Evolutionary conservation across 2,888 invertebrate species (phyloP).

Genomic region (Mactromeris polynyma): DNA sequence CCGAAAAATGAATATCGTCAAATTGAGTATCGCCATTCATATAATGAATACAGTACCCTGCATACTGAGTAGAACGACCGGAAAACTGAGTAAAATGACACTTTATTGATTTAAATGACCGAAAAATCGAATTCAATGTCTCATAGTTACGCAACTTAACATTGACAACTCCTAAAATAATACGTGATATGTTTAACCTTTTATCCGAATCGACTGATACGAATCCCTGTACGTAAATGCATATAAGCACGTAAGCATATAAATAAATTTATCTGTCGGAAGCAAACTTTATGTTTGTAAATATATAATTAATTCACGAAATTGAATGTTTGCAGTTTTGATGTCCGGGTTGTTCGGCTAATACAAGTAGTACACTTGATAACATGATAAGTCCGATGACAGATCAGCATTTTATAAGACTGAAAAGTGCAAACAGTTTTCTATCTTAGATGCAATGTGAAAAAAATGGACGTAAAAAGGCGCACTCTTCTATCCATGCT

Average conservation of each 20-base stretch:
- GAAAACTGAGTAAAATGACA: too few relatives aligned
- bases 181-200: not conserved
- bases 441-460: not conserved
- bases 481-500: not conserved
- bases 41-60: too few relatives aligned
- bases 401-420: not conserved
- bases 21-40: too few relatives aligned
- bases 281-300: not conserved
- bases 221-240: not conserved
- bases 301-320: constrained; percentile 5
- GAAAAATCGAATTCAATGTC: too few relatives aligned
- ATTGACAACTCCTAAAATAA: too few relatives aligned
- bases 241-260: not conserved
- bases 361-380: not conserved
- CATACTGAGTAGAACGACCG: too few relatives aligned
- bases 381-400: not conserved
- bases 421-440: too few relatives aligned
- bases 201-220: not conserved
- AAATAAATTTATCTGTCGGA: not conserved
- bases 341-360: not conserved
- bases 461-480: not conserved
- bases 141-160: too few relatives aligned
- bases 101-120: too few relatives aligned
- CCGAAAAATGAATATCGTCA: too few relatives aligned
- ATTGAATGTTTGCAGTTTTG: not conserved